Evolutionary conservation across 2,113 vertebrate species (phyloP).

Genomic region (Eira barbara): DNA sequence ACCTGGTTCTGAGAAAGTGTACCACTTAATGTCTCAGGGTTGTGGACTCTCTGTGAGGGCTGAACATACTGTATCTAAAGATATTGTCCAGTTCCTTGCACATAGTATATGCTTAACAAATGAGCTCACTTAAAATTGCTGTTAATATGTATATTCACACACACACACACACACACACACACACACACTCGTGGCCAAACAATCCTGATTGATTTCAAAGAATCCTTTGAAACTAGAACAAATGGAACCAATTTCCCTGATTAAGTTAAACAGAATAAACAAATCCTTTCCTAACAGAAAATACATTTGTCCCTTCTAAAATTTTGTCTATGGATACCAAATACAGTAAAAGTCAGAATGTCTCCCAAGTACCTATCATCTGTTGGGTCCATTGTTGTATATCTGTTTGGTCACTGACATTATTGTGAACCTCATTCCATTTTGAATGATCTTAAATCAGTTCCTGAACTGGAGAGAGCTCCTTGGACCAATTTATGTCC

Average conservation of each 20-base stretch:
- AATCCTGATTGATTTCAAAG: not conserved
- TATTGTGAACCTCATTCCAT: constrained; percentile 2
- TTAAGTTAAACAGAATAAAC: not conserved
- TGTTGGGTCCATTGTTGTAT: not conserved
- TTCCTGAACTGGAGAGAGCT: constrained; percentile 1
- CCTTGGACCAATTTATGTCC: not conserved
- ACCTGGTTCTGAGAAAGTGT: not conserved
- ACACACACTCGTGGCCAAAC: not conserved
- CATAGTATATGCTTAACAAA: not conserved
- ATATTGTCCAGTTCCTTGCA: not conserved
- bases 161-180: not conserved
- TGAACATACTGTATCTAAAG: not conserved
- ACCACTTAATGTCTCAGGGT: not conserved
- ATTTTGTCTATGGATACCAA: not conserved
- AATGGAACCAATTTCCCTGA: not conserved
- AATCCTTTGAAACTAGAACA: constrained; percentile 26
- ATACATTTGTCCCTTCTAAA: not conserved
- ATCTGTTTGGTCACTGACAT: not conserved
- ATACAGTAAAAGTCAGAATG: not conserved
- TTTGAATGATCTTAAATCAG: constrained; percentile 11
- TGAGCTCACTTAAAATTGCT: not conserved
- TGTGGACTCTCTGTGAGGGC: not conserved
- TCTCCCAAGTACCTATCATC: not conserved
- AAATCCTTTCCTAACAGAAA: constrained; percentile 27
- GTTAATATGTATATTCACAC: not conserved